Conservation (phyloP, 2,888 invertebrate genomes). For the Drosophila neoperkinsi region DNA sequence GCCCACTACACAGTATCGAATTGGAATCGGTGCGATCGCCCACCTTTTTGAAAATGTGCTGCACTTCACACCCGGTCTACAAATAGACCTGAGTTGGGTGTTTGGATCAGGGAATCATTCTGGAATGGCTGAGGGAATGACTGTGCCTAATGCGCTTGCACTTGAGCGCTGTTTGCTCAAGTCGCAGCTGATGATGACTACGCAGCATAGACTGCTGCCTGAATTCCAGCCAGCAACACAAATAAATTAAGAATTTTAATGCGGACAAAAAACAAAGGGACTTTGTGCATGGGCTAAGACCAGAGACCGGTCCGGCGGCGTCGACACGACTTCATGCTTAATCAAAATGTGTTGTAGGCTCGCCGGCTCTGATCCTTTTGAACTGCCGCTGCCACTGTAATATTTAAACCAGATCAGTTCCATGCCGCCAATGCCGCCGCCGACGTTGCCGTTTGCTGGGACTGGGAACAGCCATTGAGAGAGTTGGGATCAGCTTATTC, state of each 20-base stretch:
- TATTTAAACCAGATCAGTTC: conserved; percentile 79
- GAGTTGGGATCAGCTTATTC: conserved; percentile 21
- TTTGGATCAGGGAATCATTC: conserved; percentile 36
- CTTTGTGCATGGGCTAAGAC: conserved; percentile 20
- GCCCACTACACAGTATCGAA: conserved; percentile 41
- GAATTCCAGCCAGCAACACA: conserved; percentile 32
- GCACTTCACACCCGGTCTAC: conserved; percentile 72
- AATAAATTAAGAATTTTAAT: conserved; percentile 79
- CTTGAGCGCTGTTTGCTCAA: conserved; percentile 68
- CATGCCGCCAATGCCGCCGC: conserved; percentile 33
- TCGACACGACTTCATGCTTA: conserved; percentile 77
- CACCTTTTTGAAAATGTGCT: conserved; percentile 74
- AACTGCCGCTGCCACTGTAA: conserved; percentile 75
- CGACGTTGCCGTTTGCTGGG: conserved; percentile 10
- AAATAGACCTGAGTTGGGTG: conserved; percentile 45
- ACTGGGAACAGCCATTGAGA: conserved; percentile 33
- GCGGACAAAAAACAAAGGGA: conserved; percentile 68
- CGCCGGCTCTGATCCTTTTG: conserved; percentile 68
- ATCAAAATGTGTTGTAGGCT: conserved; percentile 76
- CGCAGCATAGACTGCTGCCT: conserved; percentile 17
- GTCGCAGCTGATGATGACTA: conserved; percentile 71
- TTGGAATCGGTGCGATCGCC: conserved; percentile 62
- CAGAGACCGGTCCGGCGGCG: conserved; percentile 22
- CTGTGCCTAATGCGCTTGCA: conserved; percentile 75
- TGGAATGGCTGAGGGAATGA: conserved; percentile 56